These are phyloP conservation scores for Brachypteracias leptosomus DNA, from an alignment of 2,113 vertebrate genomes.

Conservation along the genomic window DNA sequence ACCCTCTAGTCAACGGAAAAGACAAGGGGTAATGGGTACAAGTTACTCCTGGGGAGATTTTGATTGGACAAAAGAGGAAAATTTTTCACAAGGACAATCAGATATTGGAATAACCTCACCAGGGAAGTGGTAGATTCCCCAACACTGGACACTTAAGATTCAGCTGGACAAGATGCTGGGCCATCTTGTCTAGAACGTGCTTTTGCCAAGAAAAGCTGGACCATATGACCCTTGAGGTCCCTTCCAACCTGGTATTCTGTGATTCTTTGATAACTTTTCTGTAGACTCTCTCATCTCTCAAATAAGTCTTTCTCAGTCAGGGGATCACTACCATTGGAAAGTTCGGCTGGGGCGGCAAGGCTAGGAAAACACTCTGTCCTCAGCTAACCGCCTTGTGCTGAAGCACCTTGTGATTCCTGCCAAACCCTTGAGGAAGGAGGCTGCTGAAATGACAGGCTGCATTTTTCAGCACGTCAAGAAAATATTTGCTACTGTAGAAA, in stretches of 20 bases:
- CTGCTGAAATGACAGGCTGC: neutral
- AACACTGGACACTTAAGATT: neutral
- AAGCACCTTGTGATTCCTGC: neutral
- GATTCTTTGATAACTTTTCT: neutral
- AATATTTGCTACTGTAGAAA: neutral
- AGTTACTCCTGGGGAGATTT: neutral
- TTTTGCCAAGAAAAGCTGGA: neutral
- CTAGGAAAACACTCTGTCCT: neutral
- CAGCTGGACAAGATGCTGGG: neutral
- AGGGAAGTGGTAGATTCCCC: neutral
- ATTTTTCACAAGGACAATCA: neutral
- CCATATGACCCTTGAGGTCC: neutral
- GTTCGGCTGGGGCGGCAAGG: accelerated
- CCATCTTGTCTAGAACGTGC: neutral
- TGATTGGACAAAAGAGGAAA: neutral
- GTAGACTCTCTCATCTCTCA: neutral
- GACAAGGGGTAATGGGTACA: no score
- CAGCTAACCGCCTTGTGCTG: neutral
- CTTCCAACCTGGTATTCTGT: neutral
- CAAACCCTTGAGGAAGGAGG: neutral
- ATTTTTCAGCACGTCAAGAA: neutral
- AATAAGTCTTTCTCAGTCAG: neutral
- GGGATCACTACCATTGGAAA: neutral
- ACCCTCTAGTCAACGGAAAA: neutral
- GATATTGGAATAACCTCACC: neutral